These are phyloP conservation scores for Cryptotis parvus DNA, from an alignment of 2,113 vertebrate genomes.

Conservation along the genomic window DNA sequence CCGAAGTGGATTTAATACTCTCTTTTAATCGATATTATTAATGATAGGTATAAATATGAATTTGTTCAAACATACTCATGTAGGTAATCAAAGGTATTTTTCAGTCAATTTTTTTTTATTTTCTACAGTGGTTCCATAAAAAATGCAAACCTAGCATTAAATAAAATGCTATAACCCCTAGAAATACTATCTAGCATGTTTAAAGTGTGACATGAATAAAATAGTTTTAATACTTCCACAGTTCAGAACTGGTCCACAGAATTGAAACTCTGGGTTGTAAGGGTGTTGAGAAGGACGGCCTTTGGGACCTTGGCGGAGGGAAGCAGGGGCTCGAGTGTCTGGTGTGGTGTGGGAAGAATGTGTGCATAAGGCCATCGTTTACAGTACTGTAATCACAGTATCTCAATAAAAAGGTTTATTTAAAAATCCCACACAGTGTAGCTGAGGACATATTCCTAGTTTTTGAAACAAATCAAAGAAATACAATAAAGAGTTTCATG, in stretches of 20 bases:
- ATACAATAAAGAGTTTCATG: background rate
- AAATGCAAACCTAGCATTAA: background rate
- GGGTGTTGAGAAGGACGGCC: too few relatives aligned
- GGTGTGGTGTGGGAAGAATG: too few relatives aligned
- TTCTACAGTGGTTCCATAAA: background rate
- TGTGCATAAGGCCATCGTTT: too few relatives aligned
- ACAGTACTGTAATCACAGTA: too few relatives aligned
- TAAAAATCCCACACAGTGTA: background rate
- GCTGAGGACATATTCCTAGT: background rate
- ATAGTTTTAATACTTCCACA: background rate
- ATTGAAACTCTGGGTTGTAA: too few relatives aligned
- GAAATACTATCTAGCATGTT: background rate
- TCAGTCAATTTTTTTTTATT: slow-evolving; percentile 11
- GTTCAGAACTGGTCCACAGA: background rate
- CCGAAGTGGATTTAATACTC: too few relatives aligned
- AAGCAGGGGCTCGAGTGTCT: too few relatives aligned
- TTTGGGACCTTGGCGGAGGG: too few relatives aligned
- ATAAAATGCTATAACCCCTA: background rate
- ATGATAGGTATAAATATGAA: too few relatives aligned
- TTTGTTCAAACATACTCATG: background rate
- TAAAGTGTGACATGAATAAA: background rate
- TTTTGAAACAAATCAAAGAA: background rate
- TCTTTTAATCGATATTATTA: too few relatives aligned
- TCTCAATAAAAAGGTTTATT: too few relatives aligned
- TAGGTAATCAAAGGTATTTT: background rate